These are phyloP conservation scores for Daubentonia madagascariensis DNA, from an alignment of 2,113 vertebrate species.

Conservation along the genomic window DNA sequence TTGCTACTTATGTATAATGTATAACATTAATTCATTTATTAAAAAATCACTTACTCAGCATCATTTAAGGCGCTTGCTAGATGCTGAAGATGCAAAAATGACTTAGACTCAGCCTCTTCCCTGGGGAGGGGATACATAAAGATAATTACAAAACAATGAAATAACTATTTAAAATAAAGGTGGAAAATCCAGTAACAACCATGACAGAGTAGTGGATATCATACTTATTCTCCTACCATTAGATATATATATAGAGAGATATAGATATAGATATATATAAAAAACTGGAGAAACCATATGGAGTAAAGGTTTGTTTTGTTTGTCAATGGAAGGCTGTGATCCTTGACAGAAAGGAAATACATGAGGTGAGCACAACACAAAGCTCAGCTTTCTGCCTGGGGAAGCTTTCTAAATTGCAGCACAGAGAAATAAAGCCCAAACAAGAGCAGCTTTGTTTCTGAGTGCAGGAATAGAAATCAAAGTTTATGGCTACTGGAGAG, in stretches of 20 bases:
- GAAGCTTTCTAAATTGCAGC: not conserved
- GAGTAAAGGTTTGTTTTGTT: not conserved
- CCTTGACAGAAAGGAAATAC: not conserved
- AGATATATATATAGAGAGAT: not conserved
- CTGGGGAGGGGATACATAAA: not conserved
- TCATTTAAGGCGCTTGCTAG: not conserved
- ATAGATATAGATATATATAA: not conserved
- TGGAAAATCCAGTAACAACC: not conserved
- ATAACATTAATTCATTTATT: not conserved
- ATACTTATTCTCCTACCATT: not conserved
- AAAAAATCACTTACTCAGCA: not conserved
- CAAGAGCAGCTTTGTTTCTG: not conserved
- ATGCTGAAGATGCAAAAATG: not conserved
- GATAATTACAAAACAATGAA: not conserved
- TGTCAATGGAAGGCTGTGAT: not conserved
- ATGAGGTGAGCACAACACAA: too few species aligned
- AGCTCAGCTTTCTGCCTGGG: not conserved
- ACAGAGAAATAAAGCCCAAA: not conserved
- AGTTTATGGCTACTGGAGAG: not conserved
- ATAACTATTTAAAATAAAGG: not conserved
- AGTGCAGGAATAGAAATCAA: not conserved
- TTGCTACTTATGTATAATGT: not conserved
- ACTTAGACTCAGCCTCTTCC: not conserved
- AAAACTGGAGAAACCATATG: not conserved
- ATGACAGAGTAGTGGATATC: not conserved